Base-by-base conservation (phyloP, 1,140 invertebrate genomes). In the Sitobion miscanthi region DNA sequence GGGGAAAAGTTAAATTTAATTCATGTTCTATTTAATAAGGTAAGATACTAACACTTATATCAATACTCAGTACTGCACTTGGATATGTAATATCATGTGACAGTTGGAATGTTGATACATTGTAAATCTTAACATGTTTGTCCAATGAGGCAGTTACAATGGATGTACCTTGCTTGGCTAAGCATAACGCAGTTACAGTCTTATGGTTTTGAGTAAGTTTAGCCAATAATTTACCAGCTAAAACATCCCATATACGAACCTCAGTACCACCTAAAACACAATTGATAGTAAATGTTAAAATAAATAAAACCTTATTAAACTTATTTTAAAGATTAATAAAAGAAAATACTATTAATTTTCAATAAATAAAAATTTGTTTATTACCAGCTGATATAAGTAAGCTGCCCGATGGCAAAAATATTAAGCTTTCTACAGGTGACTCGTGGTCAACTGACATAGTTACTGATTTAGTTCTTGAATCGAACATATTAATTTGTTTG, bases 61-160 rank as follows among this genome's bases (percentile, higher is more conserved):
- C 98, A 94, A 99, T 95, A 95, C 98, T 99, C 9, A 99, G 96
- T 89, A 99, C 96, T 45, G 98, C 96, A 96, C 98, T 99, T 17
- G 98, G 97, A 95, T 98, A 99, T 95, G 98, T 97, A 45, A 99
- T 96, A 25, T 98, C 98, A 94, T 99, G 98, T 25, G 99, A 97
- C 6, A 97, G 96, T 96, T 98, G 97, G 95, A 98, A 99, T 2
- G 97, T 97, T 92, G 96, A 96, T 87, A 98, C 96, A 95, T 99
- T 98, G 95, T 99, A 99, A 94, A 99, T 97, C 96, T 99, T 99
- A 0, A 99, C 97, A 96, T 99, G 98, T 94, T 98, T 96, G 95
- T 99, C 99, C 85, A 99, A 95, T 6, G 98, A 98, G 17, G 97
- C 98, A 20, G 98, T 99, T 94, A 99, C 95, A 69, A 99, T 95